Evolutionary conservation across 2,888 invertebrate genomes (phyloP).

Genomic region (Drosophila emarginata): DNA sequence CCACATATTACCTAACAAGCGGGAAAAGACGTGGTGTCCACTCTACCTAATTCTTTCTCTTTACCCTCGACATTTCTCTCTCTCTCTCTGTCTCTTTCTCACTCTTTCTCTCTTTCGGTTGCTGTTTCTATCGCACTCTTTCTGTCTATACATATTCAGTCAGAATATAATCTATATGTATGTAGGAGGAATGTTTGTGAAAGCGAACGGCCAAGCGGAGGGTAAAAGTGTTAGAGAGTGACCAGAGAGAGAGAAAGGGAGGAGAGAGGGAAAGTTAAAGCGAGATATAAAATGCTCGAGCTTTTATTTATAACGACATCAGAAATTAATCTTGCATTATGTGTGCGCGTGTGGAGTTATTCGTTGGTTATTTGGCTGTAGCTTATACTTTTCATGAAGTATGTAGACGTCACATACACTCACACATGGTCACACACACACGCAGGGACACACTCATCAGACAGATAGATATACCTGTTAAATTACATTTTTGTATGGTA

Average conservation of each 20-base stretch:
- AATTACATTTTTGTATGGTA: constrained; percentile 23
- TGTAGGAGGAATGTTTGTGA: background rate
- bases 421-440: constrained; percentile 34
- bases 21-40: constrained; percentile 1
- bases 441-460: constrained; percentile 28
- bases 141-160: constrained; percentile 38
- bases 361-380: constrained; percentile 23
- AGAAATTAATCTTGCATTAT: constrained; percentile 75
- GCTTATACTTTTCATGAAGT: constrained; percentile 73
- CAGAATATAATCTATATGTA: constrained; percentile 2
- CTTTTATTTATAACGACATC: constrained; percentile 76
- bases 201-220: background rate
- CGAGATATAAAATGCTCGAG: constrained; percentile 64
- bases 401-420: constrained; percentile 44
- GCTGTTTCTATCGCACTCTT: background rate
- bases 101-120: constrained; percentile 6
- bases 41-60: background rate
- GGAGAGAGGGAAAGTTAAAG: constrained; percentile 33
- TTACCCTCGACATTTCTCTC: background rate
- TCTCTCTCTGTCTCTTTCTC: constrained; percentile 13
- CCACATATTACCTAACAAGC: constrained; percentile 57
- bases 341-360: constrained; percentile 52
- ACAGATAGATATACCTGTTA: constrained; percentile 18
- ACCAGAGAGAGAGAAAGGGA: constrained; percentile 19
- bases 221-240: background rate